Conservation (phyloP, 2,113 vertebrate genomes). For the Hypocryptadius cinnamomeus region DNA sequence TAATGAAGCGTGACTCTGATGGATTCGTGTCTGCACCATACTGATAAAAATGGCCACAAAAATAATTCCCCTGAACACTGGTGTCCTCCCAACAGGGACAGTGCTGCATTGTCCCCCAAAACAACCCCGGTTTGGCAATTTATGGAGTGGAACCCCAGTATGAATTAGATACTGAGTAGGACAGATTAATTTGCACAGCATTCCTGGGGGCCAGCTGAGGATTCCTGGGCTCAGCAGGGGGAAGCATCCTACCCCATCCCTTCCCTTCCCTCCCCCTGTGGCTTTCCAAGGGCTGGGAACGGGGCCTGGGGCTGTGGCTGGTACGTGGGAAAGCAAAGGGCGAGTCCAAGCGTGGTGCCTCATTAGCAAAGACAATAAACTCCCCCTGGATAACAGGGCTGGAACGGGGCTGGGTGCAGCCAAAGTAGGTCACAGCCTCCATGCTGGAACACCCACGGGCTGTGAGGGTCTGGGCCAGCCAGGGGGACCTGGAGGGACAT, state of each 20-base stretch:
- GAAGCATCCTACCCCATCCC: background rate
- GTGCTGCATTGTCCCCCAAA: background rate
- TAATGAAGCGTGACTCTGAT: background rate
- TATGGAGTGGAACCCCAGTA: background rate
- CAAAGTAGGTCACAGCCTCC: background rate
- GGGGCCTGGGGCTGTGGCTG: background rate
- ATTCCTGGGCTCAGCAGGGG: rapidly evolving
- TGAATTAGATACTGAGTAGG: background rate
- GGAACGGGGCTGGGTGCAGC: background rate
- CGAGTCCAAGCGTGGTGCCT: background rate
- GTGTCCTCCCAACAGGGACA: background rate
- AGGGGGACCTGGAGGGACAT: background rate
- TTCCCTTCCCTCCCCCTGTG: background rate
- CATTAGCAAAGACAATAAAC: slow-evolving; percentile 24
- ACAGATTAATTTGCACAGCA: background rate
- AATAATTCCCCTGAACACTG: background rate
- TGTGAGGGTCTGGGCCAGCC: background rate
- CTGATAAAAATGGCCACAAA: slow-evolving; percentile 7
- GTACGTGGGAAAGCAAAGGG: background rate
- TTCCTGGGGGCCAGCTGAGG: background rate
- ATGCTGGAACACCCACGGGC: background rate
- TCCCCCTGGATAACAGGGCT: background rate
- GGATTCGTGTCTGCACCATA: background rate
- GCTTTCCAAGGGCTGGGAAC: background rate
- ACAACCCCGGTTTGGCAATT: background rate